Evolutionary conservation across 2,797 vertebrate species (phyloP).

Genomic region (Macropus fuliginosus): DNA sequence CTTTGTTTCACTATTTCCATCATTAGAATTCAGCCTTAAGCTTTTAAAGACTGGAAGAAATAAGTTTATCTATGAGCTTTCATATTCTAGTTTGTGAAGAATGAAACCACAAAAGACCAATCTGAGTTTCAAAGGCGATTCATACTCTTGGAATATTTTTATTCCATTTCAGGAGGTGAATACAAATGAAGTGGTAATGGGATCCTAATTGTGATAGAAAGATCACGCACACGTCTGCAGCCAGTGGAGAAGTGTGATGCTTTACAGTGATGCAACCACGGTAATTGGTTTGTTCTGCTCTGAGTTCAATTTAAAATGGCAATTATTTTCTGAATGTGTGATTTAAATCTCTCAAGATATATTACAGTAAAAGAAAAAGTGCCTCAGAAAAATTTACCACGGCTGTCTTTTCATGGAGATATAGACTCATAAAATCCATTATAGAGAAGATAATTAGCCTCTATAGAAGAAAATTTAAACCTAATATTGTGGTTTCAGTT

Average conservation of each 20-base stretch:
- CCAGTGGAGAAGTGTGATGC: constrained; percentile 24
- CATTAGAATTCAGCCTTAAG: constrained; percentile 48
- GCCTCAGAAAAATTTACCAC: background rate
- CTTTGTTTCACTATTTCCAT: background rate
- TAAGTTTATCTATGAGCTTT: constrained; percentile 49
- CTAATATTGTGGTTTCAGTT: constrained; percentile 68
- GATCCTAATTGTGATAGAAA: constrained; percentile 58
- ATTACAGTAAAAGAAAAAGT: constrained; percentile 57
- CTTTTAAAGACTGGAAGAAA: constrained; percentile 55
- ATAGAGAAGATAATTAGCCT: constrained; percentile 69
- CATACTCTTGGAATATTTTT: constrained; percentile 37
- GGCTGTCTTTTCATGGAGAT: constrained; percentile 52
- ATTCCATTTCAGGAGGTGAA: constrained; percentile 51
- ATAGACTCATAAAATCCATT: constrained; percentile 58
- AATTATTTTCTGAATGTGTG: constrained; percentile 74
- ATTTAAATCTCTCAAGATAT: constrained; percentile 70
- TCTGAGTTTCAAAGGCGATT: constrained; percentile 66
- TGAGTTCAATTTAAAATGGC: constrained; percentile 74
- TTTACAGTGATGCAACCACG: constrained; percentile 56
- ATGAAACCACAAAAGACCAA: constrained; percentile 60
- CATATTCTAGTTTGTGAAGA: constrained; percentile 68
- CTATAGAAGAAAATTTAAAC: constrained; percentile 73
- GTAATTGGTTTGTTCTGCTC: constrained; percentile 75
- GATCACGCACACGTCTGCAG: constrained; percentile 32
- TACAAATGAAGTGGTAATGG: constrained; percentile 62